Evolutionary conservation across 2,113 vertebrate species (phyloP).

Genomic region (Ornithorhynchus anatinus): DNA sequence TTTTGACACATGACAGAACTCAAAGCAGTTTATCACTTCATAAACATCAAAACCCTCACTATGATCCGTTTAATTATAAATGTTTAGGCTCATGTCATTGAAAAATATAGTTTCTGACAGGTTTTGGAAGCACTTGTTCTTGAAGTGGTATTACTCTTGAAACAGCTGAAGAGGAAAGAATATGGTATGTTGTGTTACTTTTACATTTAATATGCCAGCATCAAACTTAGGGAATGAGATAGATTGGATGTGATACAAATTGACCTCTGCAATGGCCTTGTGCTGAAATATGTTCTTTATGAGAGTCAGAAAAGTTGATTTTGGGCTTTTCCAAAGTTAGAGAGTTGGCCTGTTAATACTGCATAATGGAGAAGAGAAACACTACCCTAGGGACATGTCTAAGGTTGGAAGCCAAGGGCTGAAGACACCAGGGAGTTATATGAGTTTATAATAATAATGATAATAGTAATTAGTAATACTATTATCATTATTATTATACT

Average conservation of each 20-base stretch:
- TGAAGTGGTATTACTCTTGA: neutral
- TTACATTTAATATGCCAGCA: neutral
- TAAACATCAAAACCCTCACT: neutral
- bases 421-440: neutral
- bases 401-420: neutral
- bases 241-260: neutral
- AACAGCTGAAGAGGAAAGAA: neutral
- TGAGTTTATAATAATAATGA: neutral
- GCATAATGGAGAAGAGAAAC: neutral
- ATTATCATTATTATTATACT: too few species aligned
- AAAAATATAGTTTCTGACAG: neutral
- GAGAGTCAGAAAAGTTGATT: neutral
- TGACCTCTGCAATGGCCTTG: neutral
- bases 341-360: neutral
- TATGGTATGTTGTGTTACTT: neutral
- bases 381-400: neutral
- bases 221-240: neutral
- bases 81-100: neutral
- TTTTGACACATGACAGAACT: neutral
- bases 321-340: neutral
- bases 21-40: neutral
- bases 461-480: too few species aligned
- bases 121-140: constrained; percentile 21
- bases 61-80: neutral
- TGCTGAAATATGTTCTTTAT: neutral